Conservation (phyloP, 2,888 invertebrate species). For the Epinotia brunnichana region DNA sequence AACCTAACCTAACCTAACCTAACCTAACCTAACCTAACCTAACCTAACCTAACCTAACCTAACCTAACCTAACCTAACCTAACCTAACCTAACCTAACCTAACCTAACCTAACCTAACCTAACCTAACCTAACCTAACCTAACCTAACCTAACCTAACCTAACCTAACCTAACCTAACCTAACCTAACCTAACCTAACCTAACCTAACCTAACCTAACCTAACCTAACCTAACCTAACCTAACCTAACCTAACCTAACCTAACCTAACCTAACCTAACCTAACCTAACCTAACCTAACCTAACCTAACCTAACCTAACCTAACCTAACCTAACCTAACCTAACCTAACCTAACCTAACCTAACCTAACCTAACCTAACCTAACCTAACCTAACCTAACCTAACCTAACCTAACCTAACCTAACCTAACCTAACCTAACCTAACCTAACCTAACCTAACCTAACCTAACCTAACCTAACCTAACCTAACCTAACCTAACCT, state of each 20-base stretch:
- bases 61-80: too few relatives aligned
- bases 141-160: too few relatives aligned
- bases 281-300: conserved; percentile 47
- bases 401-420: conserved; percentile 47
- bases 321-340: conserved; percentile 45
- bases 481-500: conserved; percentile 48
- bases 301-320: conserved; percentile 50
- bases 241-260: conserved; percentile 40
- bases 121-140: too few relatives aligned
- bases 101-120: too few relatives aligned
- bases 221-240: too few relatives aligned
- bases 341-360: conserved; percentile 39
- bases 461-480: conserved; percentile 46
- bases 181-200: too few relatives aligned
- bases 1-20: too few relatives aligned
- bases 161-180: too few relatives aligned
- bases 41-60: too few relatives aligned
- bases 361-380: conserved; percentile 42
- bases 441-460: conserved; percentile 43
- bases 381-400: conserved; percentile 36
- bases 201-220: too few relatives aligned
- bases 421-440: conserved; percentile 41
- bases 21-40: too few relatives aligned
- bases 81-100: too few relatives aligned
- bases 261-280: conserved; percentile 43